Base-by-base conservation (phyloP, 2,888 invertebrate species). In the Eilema caniola region DNA sequence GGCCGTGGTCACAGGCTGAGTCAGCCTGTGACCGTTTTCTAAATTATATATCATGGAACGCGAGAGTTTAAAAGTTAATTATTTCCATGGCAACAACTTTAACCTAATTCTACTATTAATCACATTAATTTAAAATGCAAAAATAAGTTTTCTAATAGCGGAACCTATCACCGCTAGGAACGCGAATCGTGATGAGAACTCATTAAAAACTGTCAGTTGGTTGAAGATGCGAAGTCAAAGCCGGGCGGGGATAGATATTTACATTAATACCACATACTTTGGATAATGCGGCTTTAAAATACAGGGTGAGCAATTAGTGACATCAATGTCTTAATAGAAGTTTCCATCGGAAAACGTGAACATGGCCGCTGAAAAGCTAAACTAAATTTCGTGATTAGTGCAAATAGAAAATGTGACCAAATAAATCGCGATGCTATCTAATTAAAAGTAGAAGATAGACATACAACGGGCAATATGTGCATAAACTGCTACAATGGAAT, bases 121-220 rank as follows among this genome's bases (percentile, higher is more conserved):
- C 62, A 61, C 31, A 41, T 14, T 67, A 20, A 74, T 79, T 76
- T 70, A 60, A 25, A 73, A 57, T 16, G 24, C 1, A 60, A 62
- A 62, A 57, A 31, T 33, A 28, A 66, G 47, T 23, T 59, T 47
- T 53, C 31, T 53, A 64, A 64, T 24, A 16, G 47, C n/a, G 25
- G n/a, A 56, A 56, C 64, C 62, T 57, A 31, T 66, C 60, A 67
- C 67, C 73, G 60, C 47, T 74, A 69, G 68, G 62, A 70, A 71
- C 74, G 70, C 65, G 66, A 76, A 77, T 79, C 74, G 72, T 71
- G 78, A 78, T 60, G 69, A 68, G 33, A 74, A 73, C 79, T 83
- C 83, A 80, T 82, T 83, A 82, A 81, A 82, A 82, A 71, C 72
- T 82, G 81, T 72, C 80, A 81, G 80, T 75, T 74, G 69, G 80